Base-by-base conservation (phyloP, 2,113 vertebrate genomes). In the Tachuris rubrigastra region DNA sequence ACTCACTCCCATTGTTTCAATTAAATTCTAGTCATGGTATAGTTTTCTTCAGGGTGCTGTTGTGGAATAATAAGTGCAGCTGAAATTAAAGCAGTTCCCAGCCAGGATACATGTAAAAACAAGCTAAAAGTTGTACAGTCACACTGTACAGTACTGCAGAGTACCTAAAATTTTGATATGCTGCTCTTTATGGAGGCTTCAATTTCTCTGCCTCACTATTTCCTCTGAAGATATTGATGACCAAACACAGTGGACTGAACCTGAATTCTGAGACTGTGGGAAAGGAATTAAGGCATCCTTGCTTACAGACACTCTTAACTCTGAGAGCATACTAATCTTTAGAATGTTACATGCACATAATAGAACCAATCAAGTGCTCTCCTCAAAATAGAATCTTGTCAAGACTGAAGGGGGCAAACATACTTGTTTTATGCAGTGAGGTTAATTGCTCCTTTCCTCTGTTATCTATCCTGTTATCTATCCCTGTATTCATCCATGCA, bases 291-390 rank as follows among this genome's bases (percentile, higher is more conserved):
- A 62, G 25, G 41, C 8, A 2, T 53, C 17, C 27, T 75, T 14
- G 33, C 11, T 89, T 73, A 66, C 14, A 75, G 75, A 53, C 25
- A 55, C 63, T 74, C 44, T 67, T 82, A 85, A 28, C 12, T 22
- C 18, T 24, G 28, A 71, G 12, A 73, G 53, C 49, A 55, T 44
- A 68, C 72, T 33, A 83, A 68, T 31, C 31, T 9, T 83, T 79
- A 68, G 55, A 55, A 79, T 49, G 9, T 25, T 63, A 37, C 1
- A 0, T 63, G 20, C 0, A 0, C 15, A 12, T 47, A 69, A 6
- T 37, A 21, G 25, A 67, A 49, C 23, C 11, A 41, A n/a, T 39
- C 17, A 72, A 63, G 52, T 8, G 23, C 11, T 62, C 6, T 62
- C 39, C 24, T 84, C 49, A 52, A 42, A 84, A 42, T 0, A 82